Conservation (phyloP, 2,797 vertebrate species). For the Antennarius maculatus region DNA sequence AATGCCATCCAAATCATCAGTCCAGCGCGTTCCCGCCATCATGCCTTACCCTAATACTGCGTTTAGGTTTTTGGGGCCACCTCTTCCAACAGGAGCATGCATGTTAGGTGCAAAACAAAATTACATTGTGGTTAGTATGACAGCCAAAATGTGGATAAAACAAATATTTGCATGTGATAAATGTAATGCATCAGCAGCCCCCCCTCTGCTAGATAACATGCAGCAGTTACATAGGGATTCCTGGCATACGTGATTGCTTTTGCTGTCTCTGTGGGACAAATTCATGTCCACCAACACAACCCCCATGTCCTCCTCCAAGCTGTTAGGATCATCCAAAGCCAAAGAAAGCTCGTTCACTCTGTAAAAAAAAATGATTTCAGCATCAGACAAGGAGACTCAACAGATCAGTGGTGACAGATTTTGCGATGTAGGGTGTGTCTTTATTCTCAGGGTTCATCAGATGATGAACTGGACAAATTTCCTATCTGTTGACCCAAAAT, state of each 20-base stretch:
- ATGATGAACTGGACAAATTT: neutral
- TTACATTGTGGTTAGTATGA: slow-evolving; percentile 62
- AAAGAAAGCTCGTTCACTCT: slow-evolving; percentile 86
- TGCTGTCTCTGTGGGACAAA: slow-evolving; percentile 84
- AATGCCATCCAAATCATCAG: slow-evolving; percentile 1
- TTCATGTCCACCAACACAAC: slow-evolving; percentile 87
- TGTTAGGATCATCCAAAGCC: slow-evolving; percentile 90
- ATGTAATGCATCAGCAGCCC: neutral
- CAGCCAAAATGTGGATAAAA: slow-evolving; percentile 15
- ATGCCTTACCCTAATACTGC: slow-evolving; percentile 77
- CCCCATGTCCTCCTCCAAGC: slow-evolving; percentile 96
- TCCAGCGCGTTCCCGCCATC: slow-evolving; percentile 33
- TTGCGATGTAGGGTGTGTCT: neutral
- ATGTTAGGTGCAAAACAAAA: slow-evolving; percentile 65
- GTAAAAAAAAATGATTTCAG: slow-evolving; percentile 6
- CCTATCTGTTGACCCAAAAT: neutral
- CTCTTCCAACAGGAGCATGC: slow-evolving; percentile 77
- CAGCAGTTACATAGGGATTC: neutral
- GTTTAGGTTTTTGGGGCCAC: slow-evolving; percentile 84
- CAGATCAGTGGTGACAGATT: neutral
- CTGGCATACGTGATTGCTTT: slow-evolving; percentile 74
- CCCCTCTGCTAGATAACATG: slow-evolving; percentile 29
- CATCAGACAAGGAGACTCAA: slow-evolving; percentile 1
- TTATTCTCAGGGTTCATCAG: neutral
- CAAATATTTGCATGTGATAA: neutral